These are phyloP conservation scores for Typhlomys cinereus DNA, from an alignment of 2,113 vertebrate species.

Conservation along the genomic window DNA sequence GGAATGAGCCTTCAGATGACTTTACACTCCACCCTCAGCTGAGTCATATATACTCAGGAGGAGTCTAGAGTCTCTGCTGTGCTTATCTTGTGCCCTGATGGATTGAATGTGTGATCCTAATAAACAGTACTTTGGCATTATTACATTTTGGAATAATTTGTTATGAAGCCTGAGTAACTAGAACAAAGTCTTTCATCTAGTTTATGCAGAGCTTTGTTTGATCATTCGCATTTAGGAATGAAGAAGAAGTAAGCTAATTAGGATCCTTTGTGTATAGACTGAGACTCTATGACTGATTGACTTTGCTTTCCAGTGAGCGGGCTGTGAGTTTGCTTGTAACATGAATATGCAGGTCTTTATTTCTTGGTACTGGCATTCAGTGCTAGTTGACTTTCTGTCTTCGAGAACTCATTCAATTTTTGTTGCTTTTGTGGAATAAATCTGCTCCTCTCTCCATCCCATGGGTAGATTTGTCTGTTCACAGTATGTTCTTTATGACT, in stretches of 20 bases:
- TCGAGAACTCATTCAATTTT: not conserved
- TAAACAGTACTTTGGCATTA: not conserved
- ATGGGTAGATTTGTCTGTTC: not conserved
- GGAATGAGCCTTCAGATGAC: not conserved
- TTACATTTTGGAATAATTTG: not conserved
- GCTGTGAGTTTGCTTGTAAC: not conserved
- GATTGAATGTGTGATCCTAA: not conserved
- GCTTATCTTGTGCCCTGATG: not conserved
- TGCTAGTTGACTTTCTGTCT: not conserved
- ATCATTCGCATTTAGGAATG: constrained; percentile 11
- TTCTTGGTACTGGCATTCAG: not conserved
- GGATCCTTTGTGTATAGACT: not conserved
- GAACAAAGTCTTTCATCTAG: not conserved
- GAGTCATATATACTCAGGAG: not conserved
- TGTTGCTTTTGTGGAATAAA: not conserved
- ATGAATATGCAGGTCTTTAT: not conserved
- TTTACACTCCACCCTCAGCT: not conserved
- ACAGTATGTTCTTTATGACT: not conserved
- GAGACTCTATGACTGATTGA: not conserved
- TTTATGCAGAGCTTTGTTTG: not conserved
- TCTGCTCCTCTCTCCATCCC: not conserved
- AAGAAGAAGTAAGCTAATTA: not conserved
- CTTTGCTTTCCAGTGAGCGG: not conserved
- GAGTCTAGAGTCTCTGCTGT: not conserved
- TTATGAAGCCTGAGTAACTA: constrained; percentile 4